Evolutionary conservation across 2,797 vertebrate genomes (phyloP), one percentile per base, ranked within the genome.

Genomic region (Anguilla megastoma): DNA sequence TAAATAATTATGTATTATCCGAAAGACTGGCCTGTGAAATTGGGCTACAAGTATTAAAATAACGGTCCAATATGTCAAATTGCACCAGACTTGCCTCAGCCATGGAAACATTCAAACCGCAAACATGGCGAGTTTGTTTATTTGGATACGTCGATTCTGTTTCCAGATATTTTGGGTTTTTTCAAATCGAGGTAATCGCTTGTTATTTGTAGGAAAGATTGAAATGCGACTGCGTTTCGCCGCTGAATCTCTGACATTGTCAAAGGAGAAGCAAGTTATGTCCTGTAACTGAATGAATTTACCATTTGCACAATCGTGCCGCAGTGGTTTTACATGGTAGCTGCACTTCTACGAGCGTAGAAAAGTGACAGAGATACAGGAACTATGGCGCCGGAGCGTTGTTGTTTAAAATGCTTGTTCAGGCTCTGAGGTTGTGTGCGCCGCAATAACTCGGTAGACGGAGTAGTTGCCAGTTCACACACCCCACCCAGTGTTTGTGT

Each of bases 341-440:
- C 63, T 69, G 24, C 45, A 82, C 79, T 82, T 82, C 45, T n/a
- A 82, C 24, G 27, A 82, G 21, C 45, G 45, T 50, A 50, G 45
- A 50, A 33, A 82, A 82, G 79, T 82, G 27, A 48, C 24, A n/a
- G 79, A 18, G 79, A 82, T 50, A 48, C 45, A 50, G 45, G 18
- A 24, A 50, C 79, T 82, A 82, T 82, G 79, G 79, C 79, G 79
- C 21, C 45, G 41, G 79, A 48, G 41, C 21, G 79, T 24, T 82
- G 41, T 50, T 36, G 41, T 82, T 82, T 48, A 82, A 82, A 33
- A 56, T 84, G 52, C n/a, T 21, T 50, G 48, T 84, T 56, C 48
- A 50, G 82, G 30, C 30, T 87, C 60, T 52, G 50, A 52, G 27
- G 50, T 45, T 63, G 48, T 87, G 63, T 56, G 48, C 63, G 50